A percentile compares a stretch with the other conserved stretches of the same genome.
These are phyloP conservation scores for Colossoma macropomum DNA, from an alignment of 2,113 vertebrate species.

Conservation along the genomic window DNA sequence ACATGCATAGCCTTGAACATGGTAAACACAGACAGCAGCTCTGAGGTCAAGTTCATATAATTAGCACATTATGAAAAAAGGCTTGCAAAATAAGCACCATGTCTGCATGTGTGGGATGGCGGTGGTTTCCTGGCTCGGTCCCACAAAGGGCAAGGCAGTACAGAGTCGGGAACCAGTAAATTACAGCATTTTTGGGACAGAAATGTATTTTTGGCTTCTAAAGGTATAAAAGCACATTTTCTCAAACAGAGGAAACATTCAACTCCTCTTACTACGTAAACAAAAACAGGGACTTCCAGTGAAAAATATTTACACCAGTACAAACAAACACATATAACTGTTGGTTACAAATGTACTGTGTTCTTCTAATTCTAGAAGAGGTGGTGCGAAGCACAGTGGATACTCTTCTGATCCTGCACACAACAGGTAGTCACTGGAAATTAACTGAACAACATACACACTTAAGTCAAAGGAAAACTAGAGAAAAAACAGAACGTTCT, in stretches of 20 bases:
- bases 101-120: background rate
- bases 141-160: constrained; percentile 17
- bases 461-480: too few relatives aligned
- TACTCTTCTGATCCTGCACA: too few relatives aligned
- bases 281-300: background rate
- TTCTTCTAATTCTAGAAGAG: background rate
- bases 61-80: background rate
- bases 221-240: background rate
- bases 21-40: background rate
- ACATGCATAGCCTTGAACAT: background rate
- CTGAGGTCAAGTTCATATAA: constrained; percentile 2
- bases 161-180: constrained; percentile 15
- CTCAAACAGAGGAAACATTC: background rate
- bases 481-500: too few relatives aligned
- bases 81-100: constrained; percentile 1
- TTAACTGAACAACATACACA: too few relatives aligned
- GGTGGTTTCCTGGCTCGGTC: constrained; percentile 27
- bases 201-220: background rate
- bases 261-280: background rate
- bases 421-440: too few relatives aligned
- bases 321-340: background rate
- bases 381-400: too few relatives aligned
- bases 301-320: background rate
- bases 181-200: background rate
- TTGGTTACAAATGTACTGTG: background rate